These are phyloP conservation scores for Gandaritis pyraliata DNA, from an alignment of 2,888 invertebrate genomes.

Conservation along the genomic window DNA sequence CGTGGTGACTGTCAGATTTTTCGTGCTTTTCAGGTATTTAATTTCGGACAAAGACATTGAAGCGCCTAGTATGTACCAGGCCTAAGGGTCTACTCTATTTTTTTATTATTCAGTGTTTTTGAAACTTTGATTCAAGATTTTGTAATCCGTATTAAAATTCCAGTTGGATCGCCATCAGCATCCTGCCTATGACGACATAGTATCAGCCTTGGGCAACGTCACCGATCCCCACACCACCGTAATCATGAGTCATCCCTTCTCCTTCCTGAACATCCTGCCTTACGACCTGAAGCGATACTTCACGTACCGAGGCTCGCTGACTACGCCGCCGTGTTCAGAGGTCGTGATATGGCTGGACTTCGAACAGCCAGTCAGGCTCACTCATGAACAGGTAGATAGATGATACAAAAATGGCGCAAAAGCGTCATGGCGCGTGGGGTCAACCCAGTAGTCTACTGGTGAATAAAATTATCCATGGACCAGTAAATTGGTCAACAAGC, in stretches of 20 bases:
- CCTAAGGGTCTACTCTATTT: too few species aligned
- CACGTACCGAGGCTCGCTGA: constrained; percentile 93
- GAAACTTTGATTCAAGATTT: background rate
- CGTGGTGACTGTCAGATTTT: too few species aligned
- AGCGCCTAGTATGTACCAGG: too few species aligned
- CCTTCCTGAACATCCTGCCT: constrained; percentile 82
- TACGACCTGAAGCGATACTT: constrained; percentile 87
- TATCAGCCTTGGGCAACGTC: constrained; percentile 82
- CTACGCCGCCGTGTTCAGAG: constrained; percentile 94
- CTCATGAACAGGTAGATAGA: constrained; percentile 85
- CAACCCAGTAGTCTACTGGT: too few species aligned
- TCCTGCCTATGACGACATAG: constrained; percentile 85
- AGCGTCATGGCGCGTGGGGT: too few species aligned
- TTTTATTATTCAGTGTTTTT: too few species aligned
- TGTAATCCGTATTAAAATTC: constrained; percentile 31
- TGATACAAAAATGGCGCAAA: too few species aligned
- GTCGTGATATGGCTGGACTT: constrained; percentile 95
- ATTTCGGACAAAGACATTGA: too few species aligned
- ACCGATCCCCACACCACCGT: constrained; percentile 80
- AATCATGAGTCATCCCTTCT: constrained; percentile 76
- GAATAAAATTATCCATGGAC: too few species aligned
- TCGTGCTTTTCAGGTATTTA: too few species aligned
- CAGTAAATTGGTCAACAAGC: too few species aligned
- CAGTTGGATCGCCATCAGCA: constrained; percentile 80
- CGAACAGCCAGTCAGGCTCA: constrained; percentile 87